Conservation (phyloP, 2,888 invertebrate genomes). For the Lasioglossum leucozonium region DNA sequence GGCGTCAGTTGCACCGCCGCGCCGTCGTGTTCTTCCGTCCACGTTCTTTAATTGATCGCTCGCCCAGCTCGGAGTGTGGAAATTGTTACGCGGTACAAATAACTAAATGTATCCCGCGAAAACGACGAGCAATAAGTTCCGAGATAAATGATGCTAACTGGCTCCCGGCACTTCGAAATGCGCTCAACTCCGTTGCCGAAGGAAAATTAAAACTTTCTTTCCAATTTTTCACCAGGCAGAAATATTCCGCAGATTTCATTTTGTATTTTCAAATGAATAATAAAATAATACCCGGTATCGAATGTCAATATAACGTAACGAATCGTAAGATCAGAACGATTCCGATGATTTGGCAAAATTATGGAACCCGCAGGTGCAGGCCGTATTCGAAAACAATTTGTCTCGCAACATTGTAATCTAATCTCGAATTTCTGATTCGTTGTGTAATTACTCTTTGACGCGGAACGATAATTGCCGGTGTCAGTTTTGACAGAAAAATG, state of each 20-base stretch:
- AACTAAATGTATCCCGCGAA: background rate
- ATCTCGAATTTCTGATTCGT: slow-evolving; percentile 4
- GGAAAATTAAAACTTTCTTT: no score
- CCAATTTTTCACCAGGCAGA: no score
- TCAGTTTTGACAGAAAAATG: slow-evolving; percentile 51
- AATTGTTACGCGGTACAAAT: slow-evolving; percentile 2
- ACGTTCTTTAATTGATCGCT: slow-evolving; percentile 15
- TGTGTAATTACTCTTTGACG: slow-evolving; percentile 28
- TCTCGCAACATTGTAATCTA: slow-evolving; percentile 5
- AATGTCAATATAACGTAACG: no score
- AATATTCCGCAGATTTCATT: no score
- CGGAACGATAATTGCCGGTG: slow-evolving; percentile 38
- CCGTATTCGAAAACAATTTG: background rate
- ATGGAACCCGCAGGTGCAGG: background rate
- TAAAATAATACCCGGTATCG: no score
- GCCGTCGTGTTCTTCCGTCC: background rate
- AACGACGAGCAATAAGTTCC: background rate
- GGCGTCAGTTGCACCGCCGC: slow-evolving; percentile 19
- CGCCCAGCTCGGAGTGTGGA: background rate
- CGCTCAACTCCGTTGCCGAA: no score
- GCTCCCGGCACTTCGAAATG: background rate
- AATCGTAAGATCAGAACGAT: background rate
- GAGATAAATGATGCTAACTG: slow-evolving; percentile 13
- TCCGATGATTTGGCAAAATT: background rate
- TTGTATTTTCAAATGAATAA: no score